Evolutionary conservation across 53 echinoderm and acorn worm species (phyloP).

Genomic region (Hippasteria phrygiana): DNA sequence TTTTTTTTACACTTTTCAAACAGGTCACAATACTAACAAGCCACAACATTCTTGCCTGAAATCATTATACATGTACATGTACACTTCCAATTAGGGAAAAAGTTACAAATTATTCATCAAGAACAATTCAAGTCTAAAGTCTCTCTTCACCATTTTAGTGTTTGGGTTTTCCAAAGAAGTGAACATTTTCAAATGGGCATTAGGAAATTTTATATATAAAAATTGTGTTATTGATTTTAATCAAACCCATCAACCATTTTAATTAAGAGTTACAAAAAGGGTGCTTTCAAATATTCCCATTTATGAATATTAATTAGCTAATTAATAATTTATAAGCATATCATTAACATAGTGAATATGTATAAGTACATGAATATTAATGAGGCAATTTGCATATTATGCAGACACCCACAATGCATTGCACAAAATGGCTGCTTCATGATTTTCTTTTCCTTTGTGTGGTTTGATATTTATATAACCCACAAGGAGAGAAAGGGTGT

Average conservation of each 20-base stretch:
- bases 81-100: too few species aligned
- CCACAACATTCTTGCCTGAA: too few species aligned
- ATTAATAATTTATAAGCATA: constrained; percentile 68
- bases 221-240: neutral
- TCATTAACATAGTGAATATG: constrained; percentile 35
- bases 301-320: constrained; percentile 46
- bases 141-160: too few species aligned
- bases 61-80: too few species aligned
- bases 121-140: too few species aligned
- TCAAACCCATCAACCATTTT: neutral
- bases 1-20: too few species aligned
- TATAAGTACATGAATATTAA: constrained; percentile 32
- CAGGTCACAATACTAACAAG: too few species aligned
- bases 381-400: constrained; percentile 44
- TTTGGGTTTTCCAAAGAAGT: too few species aligned
- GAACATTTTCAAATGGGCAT: neutral
- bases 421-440: constrained; percentile 41
- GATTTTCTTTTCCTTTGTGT: neutral
- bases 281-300: constrained; percentile 4
- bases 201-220: neutral
- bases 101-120: too few species aligned
- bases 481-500: too few species aligned
- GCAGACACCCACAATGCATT: constrained; percentile 65
- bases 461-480: too few species aligned
- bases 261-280: constrained; percentile 1